Evolutionary conservation across 2,888 invertebrate species (phyloP), one percentile per base, ranked within the genome.

Genomic region (Leuctra nigra): DNA sequence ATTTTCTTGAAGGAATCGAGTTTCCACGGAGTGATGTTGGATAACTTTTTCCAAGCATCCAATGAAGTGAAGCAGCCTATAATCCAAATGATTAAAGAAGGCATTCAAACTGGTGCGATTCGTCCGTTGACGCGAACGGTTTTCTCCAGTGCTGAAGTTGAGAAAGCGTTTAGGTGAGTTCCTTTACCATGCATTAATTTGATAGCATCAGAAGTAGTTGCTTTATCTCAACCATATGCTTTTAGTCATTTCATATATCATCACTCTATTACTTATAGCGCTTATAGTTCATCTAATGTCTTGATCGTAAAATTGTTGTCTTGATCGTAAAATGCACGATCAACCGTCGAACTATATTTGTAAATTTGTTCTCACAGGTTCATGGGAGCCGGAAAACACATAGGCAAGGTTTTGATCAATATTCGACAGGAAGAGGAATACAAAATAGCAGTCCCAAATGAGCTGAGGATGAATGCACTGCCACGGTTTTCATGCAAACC

Each of bases 1-100:
- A 68, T 79, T 1, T 86, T 91, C 66, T 70, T 86, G 53, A 83
- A 82, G 61, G 85, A 87, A 65, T 76, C 84, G 20, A 82, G 83
- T 60, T 87, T 91, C 73, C 85, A 88, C 67, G 87, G 90, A 4
- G 80, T 91, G 29, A 76, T 90, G 66, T 73, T 92, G 59, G 91
- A 92, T 67, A 77, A 79, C 16, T 68, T 90, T 20, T 79, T 87
- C 64, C 72, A 73, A 20, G 73, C 77, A 1, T 66, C 78, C 59
- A 69, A 71, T 14, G 76, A 77, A 23, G 76, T 78, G 35, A 83
- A 83, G 72, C 62, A 69, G 23, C 64, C 67, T 39, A 71, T 89
- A 1, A 73, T 77, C 24, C 65, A 72, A 1, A 69, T 85, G 23
- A 68, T 91, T 2, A 66, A 74, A 14, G 70, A 77, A n/a, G 88